Percentiles rank a stretch among this genome's conserved stretches.
Evolutionary conservation across 2,797 vertebrate genomes (phyloP).

Genomic region (Botia almorhae): DNA sequence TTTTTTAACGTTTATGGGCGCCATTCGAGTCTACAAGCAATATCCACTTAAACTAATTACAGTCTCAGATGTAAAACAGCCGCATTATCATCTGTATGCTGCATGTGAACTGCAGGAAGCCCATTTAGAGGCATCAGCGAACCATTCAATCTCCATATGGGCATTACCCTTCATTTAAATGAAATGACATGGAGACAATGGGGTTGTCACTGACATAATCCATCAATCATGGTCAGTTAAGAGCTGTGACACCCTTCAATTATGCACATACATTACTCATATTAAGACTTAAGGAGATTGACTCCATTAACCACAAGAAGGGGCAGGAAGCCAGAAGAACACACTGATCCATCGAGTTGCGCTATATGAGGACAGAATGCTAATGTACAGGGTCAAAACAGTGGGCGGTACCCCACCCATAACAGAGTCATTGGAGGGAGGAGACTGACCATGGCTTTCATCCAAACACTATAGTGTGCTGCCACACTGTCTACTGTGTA

Average conservation of each 20-base stretch:
- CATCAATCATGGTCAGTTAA: slow-evolving; percentile 27
- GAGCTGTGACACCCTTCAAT: slow-evolving; percentile 22
- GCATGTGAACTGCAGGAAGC: slow-evolving; percentile 11
- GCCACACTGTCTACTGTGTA: neutral
- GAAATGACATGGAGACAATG: slow-evolving; percentile 34
- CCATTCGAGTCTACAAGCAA: neutral
- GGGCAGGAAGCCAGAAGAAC: slow-evolving; percentile 14
- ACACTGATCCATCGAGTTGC: slow-evolving; percentile 5
- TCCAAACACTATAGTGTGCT: neutral
- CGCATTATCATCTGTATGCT: slow-evolving; percentile 7
- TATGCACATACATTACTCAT: slow-evolving; percentile 35
- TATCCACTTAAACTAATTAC: neutral
- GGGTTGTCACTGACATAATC: neutral
- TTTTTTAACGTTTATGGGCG: neutral
- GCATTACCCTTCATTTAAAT: slow-evolving; percentile 28
- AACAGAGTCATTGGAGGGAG: neutral
- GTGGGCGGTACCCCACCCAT: neutral
- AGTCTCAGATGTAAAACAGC: neutral
- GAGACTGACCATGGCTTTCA: neutral
- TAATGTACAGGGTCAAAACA: slow-evolving; percentile 31
- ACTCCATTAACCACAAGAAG: slow-evolving; percentile 29
- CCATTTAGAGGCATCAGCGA: neutral
- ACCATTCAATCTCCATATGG: slow-evolving; percentile 43
- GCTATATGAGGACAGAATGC: slow-evolving; percentile 3
- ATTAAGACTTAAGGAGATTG: neutral